phyloP scores from a whole-genome alignment of 2,797 vertebrate genomes.

The Heteromormyrus szaboi region DNA sequence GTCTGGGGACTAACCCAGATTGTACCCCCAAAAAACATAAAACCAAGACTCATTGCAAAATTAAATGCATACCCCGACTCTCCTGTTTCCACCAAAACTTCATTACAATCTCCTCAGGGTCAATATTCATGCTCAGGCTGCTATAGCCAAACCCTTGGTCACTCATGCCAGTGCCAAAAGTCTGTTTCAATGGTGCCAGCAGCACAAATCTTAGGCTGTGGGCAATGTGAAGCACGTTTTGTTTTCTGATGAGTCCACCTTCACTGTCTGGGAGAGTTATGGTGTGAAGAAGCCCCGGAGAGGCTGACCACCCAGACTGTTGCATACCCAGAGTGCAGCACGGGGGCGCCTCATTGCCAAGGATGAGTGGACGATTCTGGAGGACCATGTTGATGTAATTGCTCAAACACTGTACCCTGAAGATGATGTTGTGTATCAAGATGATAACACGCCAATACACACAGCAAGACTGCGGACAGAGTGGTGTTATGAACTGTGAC shows the following conservation, averaged over 20 bases:
- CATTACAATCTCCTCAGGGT: background rate
- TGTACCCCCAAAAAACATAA: background rate
- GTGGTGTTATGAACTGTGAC: background rate
- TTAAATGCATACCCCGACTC: background rate
- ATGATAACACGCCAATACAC: background rate
- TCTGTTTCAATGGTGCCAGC: background rate
- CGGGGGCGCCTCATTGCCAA: background rate
- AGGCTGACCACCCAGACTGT: background rate
- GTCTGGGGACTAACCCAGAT: background rate
- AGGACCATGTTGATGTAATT: background rate
- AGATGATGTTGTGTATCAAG: background rate
- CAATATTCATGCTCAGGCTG: background rate
- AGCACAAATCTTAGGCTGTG: background rate
- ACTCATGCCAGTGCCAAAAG: background rate
- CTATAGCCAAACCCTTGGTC: background rate
- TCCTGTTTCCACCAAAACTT: background rate
- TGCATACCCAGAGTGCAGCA: background rate
- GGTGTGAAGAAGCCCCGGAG: background rate
- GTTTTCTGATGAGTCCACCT: background rate
- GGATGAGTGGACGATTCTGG: background rate
- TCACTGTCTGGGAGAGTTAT: background rate
- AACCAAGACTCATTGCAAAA: background rate
- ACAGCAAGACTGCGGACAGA: background rate
- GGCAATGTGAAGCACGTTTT: background rate
- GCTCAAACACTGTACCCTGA: background rate